phyloP scores from a whole-genome alignment of 2,888 invertebrate genomes.

The Eretmocerus hayati region DNA sequence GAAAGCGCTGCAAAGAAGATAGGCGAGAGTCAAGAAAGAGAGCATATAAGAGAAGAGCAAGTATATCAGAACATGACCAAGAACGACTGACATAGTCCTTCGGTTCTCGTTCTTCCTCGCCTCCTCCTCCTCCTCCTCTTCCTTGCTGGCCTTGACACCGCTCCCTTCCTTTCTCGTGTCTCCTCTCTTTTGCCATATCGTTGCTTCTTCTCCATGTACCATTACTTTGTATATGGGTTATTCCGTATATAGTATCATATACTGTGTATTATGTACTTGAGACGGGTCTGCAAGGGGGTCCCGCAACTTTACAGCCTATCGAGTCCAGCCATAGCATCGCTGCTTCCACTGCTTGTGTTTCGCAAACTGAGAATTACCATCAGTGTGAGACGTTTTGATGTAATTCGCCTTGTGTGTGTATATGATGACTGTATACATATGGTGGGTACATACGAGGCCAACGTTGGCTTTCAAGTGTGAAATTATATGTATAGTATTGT shows the following conservation, averaged over 20 bases:
- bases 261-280: background rate
- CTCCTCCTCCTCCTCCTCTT: conserved; percentile 12
- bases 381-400: too few species aligned
- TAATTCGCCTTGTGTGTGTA: too few species aligned
- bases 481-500: too few species aligned
- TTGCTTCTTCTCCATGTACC: conserved; percentile 8
- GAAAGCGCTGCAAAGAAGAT: background rate
- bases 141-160: conserved; percentile 40
- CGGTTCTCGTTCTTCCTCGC: conserved; percentile 29
- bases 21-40: background rate
- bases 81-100: conserved; percentile 33
- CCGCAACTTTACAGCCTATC: too few species aligned
- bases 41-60: background rate
- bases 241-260: conserved; percentile 10
- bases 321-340: too few species aligned
- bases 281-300: too few species aligned
- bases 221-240: conserved; percentile 12
- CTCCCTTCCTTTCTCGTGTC: conserved; percentile 20
- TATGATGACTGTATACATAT: too few species aligned
- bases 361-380: too few species aligned
- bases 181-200: conserved; percentile 16
- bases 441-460: too few species aligned
- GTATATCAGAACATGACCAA: background rate
- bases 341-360: too few species aligned
- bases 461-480: too few species aligned